A percentile compares a stretch with the other conserved stretches of the same genome.
These are phyloP conservation scores for Haemorhous mexicanus DNA, from an alignment of 2,113 vertebrate genomes.

Conservation along the genomic window DNA sequence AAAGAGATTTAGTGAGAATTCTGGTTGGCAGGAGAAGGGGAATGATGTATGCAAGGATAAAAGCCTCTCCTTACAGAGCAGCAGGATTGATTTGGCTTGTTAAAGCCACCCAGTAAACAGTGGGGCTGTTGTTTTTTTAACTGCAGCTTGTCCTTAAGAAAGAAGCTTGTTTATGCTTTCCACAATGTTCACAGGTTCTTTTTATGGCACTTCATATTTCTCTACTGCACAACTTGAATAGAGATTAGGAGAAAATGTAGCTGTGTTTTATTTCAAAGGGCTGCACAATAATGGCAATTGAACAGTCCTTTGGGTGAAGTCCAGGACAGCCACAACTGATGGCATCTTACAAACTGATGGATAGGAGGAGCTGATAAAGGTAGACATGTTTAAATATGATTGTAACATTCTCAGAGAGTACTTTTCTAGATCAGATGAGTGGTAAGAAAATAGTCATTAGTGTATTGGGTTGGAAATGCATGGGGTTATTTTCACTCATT, in stretches of 20 bases:
- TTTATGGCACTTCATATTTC: neutral
- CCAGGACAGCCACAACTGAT: neutral
- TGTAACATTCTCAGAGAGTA: neutral
- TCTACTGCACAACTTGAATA: neutral
- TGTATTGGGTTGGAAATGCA: neutral
- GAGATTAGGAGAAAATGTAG: neutral
- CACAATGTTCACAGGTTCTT: neutral
- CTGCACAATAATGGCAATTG: neutral
- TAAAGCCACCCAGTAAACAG: neutral
- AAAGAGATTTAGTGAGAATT: neutral
- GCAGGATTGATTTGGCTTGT: neutral
- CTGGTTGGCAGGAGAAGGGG: neutral
- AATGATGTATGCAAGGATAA: neutral
- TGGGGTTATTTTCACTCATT: neutral
- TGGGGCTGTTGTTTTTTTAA: neutral
- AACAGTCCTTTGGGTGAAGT: neutral
- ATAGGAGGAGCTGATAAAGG: neutral
- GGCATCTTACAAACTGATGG: neutral
- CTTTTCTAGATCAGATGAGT: neutral
- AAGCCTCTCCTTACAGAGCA: neutral
- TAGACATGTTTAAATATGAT: neutral
- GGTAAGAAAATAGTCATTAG: neutral
- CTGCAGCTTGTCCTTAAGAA: neutral
- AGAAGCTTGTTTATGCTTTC: slow-evolving; percentile 15
- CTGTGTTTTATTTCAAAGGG: neutral